These are phyloP conservation scores for Sanderia malayensis DNA, from an alignment of 30 jellyfish, hydroid and myxozoan genomes.

Conservation along the genomic window DNA sequence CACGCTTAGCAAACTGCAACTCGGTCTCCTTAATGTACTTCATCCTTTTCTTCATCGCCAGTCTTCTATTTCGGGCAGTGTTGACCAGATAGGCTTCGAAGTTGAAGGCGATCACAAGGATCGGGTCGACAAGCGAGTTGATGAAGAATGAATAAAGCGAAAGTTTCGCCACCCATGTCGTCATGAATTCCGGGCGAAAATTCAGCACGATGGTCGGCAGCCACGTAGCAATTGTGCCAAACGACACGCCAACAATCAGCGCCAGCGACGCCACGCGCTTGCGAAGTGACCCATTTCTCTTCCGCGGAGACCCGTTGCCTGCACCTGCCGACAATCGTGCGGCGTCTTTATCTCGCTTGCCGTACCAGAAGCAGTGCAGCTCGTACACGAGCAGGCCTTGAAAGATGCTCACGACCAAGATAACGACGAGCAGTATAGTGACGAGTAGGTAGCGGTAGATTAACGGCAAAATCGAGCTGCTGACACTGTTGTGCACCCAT, in stretches of 20 bases:
- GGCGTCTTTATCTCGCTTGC: slow-evolving; percentile 8
- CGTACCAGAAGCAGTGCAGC: slow-evolving; percentile 23
- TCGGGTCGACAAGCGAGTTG: slow-evolving; percentile 48
- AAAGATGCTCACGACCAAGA: slow-evolving; percentile 19
- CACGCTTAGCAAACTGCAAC: no score
- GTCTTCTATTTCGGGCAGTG: no score
- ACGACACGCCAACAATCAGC: slow-evolving; percentile 31
- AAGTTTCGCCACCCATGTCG: slow-evolving; percentile 37
- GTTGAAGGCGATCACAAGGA: slow-evolving; percentile 20
- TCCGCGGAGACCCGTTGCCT: not conserved
- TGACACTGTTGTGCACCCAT: not conserved
- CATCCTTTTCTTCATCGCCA: no score
- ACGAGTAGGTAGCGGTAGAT: slow-evolving; percentile 32
- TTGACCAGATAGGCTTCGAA: not conserved
- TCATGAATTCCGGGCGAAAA: slow-evolving; percentile 28
- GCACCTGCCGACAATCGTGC: slow-evolving; percentile 1
- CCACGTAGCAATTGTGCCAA: slow-evolving; percentile 53
- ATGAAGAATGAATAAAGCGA: slow-evolving; percentile 50
- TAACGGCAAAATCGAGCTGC: not conserved
- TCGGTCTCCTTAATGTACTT: no score
- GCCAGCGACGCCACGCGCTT: slow-evolving; percentile 15
- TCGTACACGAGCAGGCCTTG: slow-evolving; percentile 31
- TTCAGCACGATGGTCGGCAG: slow-evolving; percentile 56
- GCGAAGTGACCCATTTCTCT: not conserved
- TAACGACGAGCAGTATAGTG: slow-evolving; percentile 5